Evolutionary conservation across 2,888 invertebrate genomes (phyloP).

Genomic region (Sepiola atlantica): DNA sequence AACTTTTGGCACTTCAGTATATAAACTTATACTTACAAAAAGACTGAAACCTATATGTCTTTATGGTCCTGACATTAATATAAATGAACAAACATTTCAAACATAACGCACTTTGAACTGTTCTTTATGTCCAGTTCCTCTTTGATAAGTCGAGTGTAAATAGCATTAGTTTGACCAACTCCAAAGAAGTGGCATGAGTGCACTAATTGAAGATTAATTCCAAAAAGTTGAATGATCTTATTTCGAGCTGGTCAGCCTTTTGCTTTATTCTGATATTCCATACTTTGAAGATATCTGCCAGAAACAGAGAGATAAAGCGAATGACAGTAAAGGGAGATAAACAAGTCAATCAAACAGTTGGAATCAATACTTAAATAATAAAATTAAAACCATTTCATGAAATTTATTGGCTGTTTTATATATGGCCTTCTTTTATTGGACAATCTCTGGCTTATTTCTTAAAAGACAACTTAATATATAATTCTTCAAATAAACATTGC

Average conservation of each 20-base stretch:
- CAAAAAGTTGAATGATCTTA: not conserved
- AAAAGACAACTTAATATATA: no score
- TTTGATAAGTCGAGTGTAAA: not conserved
- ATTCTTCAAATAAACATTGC: no score
- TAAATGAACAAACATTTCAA: not conserved
- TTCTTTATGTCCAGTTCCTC: not conserved
- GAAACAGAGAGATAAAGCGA: not conserved
- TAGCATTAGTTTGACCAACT: not conserved
- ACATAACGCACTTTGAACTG: not conserved
- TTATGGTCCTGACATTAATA: not conserved
- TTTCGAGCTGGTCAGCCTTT: not conserved
- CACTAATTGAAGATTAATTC: not conserved
- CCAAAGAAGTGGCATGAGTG: not conserved
- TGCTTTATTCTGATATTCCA: not conserved
- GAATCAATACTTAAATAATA: no score
- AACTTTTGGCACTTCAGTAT: not conserved
- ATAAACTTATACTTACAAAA: not conserved
- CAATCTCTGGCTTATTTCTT: no score
- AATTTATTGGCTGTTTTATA: no score
- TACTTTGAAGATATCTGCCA: not conserved
- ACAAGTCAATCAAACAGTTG: no score
- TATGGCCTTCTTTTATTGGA: no score
- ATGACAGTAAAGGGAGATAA: not conserved
- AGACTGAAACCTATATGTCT: not conserved
- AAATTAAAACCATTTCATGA: no score